Base-by-base conservation (phyloP, 2,113 vertebrate genomes). In the Corvus hawaiiensis region DNA sequence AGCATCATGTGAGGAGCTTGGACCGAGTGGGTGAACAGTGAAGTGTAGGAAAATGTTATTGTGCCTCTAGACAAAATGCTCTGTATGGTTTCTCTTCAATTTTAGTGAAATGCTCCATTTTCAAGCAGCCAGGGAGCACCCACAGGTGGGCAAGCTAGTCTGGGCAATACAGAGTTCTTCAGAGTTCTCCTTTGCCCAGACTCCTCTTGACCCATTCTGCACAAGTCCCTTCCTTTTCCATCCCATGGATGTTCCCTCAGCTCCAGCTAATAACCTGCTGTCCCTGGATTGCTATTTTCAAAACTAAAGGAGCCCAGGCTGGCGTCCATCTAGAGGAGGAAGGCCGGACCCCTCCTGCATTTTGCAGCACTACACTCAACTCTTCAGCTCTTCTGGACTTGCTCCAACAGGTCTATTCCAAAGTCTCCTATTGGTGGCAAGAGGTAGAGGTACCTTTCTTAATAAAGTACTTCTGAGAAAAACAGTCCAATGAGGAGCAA, bases 11-110 rank as follows among this genome's bases (percentile, higher is more conserved):
- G 0, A 33, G 52, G 39, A 41, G 35, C n/a, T 52, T 8, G 30
- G 56, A 16, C 4, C 3, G 0, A 61, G 58, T 17, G 0, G n/a
- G 6, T 33, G 55, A 33, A 17, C 0, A 1, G 37, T 1, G 2
- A 77, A 32, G 15, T 3, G 43, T 2, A n/a, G 51, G 26, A 20
- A 51, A 66, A 59, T 5, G 11, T 32, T 26, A 3, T 4, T 18
- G 49, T 27, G 49, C 49, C 81, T 51, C 6, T 20, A 12, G 49
- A 13, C 28, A 46, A n/a, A 73, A n/a, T 9, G 35, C 39, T 54
- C 21, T 9, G 15, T 12, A 7, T 8, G 28, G 32, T 16, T 64
- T 39, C 41, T 35, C 79, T 46, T 44, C 33, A 12, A 0, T 35
- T 55, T 37, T 22, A 39, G 35, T 6, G n/a, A 49, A 68, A n/a